A percentile compares a stretch with the other conserved stretches of the same genome.
phyloP scores from a whole-genome alignment of 1,140 invertebrate genomes.

The Rhizoglyphus robini region DNA sequence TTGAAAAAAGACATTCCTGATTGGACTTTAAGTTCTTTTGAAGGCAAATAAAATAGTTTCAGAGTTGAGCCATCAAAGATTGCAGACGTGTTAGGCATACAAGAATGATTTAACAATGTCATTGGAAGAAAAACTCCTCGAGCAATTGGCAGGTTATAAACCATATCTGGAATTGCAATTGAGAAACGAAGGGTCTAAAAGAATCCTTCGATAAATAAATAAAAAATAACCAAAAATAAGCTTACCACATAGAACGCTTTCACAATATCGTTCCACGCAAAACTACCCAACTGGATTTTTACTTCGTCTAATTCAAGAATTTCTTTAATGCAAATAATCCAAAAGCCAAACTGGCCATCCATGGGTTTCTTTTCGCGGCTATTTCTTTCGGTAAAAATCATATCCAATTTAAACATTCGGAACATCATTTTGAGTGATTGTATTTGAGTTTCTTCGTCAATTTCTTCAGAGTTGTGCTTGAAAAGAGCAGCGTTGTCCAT shows the following conservation, averaged over 20 bases:
- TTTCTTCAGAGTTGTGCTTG: too few relatives aligned
- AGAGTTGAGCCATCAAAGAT: background rate
- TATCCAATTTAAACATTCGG: background rate
- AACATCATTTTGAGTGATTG: background rate
- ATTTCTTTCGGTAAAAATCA: background rate
- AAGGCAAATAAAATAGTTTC: background rate
- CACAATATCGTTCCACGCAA: background rate
- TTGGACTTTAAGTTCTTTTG: background rate
- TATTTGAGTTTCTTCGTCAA: too few relatives aligned
- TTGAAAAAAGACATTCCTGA: background rate
- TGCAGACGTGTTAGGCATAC: background rate
- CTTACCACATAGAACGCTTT: slow-evolving; percentile 3
- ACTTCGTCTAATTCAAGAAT: background rate
- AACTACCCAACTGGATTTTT: background rate
- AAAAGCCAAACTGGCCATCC: slow-evolving; percentile 1
- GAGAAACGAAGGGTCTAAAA: background rate
- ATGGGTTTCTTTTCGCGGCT: background rate
- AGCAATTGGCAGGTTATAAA: background rate
- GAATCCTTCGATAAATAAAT: background rate
- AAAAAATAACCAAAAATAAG: background rate
- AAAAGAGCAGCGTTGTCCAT: too few relatives aligned
- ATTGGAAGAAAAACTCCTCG: background rate
- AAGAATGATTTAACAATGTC: background rate
- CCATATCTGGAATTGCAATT: background rate
- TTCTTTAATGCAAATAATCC: background rate